Conservation (phyloP, 2,888 invertebrate genomes). For the Agrilus mali region DNA sequence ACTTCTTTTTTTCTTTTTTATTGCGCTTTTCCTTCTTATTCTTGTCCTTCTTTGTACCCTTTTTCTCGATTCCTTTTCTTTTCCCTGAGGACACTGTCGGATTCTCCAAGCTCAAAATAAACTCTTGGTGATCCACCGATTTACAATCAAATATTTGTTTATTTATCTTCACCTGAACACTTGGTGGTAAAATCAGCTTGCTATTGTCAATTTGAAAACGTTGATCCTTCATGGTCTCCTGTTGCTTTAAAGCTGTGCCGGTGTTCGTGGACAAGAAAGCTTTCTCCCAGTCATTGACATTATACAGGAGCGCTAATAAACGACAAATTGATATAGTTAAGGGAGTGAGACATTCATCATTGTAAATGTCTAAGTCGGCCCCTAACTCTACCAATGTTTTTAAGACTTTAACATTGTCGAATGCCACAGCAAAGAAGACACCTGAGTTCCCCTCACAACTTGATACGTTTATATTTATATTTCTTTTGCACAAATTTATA, state of each 20-base stretch:
- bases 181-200: too few relatives aligned
- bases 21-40: neutral
- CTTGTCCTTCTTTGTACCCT: neutral
- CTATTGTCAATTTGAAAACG: too few relatives aligned
- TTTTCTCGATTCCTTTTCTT: neutral
- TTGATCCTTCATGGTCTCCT: too few relatives aligned
- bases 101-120: slow-evolving; percentile 8
- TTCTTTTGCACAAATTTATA: slow-evolving; percentile 27
- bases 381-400: slow-evolving; percentile 37
- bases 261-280: slow-evolving; percentile 29
- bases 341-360: slow-evolving; percentile 43
- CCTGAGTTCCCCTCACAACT: slow-evolving; percentile 42
- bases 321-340: slow-evolving; percentile 34
- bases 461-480: slow-evolving; percentile 36
- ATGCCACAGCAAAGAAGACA: slow-evolving; percentile 41
- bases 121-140: too few relatives aligned
- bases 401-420: slow-evolving; percentile 33
- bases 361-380: slow-evolving; percentile 36
- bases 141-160: too few relatives aligned
- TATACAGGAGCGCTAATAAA: slow-evolving; percentile 26
- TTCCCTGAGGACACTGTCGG: slow-evolving; percentile 4
- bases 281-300: slow-evolving; percentile 28
- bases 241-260: too few relatives aligned
- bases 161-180: too few relatives aligned
- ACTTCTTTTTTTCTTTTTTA: too few relatives aligned